phyloP scores from a whole-genome alignment of 2,888 invertebrate species.

The Tryphoninae sp. region DNA sequence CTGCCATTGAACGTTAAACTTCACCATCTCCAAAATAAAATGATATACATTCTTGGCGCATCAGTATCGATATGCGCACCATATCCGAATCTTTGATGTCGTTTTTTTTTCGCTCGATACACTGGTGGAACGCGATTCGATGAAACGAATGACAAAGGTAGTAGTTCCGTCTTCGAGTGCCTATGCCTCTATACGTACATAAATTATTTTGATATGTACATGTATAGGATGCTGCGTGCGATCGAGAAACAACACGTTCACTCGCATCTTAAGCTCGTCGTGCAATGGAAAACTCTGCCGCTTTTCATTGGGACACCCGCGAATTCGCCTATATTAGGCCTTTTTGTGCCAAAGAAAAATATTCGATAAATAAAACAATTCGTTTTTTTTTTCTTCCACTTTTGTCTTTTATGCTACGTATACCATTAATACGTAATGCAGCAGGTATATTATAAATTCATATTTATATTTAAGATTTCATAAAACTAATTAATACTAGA shows the following conservation, averaged over 20 bases:
- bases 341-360: conserved; percentile 55
- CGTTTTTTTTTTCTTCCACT: conserved; percentile 31
- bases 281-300: conserved; percentile 59
- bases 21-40: conserved; percentile 11
- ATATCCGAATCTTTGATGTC: neutral
- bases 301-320: conserved; percentile 64
- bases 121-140: too few species aligned
- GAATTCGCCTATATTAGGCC: conserved; percentile 65
- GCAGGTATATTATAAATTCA: conserved; percentile 62
- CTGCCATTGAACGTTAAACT: conserved; percentile 27
- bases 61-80: conserved; percentile 19
- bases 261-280: conserved; percentile 6
- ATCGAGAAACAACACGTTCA: conserved; percentile 18
- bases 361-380: conserved; percentile 46
- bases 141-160: conserved; percentile 23
- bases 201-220: conserved; percentile 52
- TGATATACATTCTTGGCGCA: conserved; percentile 50
- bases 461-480: conserved; percentile 63
- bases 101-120: too few species aligned
- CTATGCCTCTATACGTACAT: conserved; percentile 31
- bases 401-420: conserved; percentile 44
- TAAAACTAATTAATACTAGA: conserved; percentile 69
- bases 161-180: conserved; percentile 31
- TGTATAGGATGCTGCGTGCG: conserved; percentile 31
- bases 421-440: conserved; percentile 56